These are phyloP conservation scores for Leptinotarsa lineolata DNA, from an alignment of 1,140 invertebrate species.

Conservation along the genomic window DNA sequence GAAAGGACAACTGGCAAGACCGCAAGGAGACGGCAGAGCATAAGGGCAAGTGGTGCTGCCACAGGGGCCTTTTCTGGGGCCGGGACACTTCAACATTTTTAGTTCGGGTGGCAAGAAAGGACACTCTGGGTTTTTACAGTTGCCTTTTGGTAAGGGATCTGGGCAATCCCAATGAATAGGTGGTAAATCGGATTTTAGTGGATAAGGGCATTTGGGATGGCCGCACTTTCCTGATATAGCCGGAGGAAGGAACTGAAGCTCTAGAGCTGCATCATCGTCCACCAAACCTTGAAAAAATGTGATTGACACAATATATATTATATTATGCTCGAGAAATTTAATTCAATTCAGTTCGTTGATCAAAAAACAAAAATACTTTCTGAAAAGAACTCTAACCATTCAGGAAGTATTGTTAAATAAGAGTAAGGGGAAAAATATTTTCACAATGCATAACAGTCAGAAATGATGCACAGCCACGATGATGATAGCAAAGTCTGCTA, in stretches of 20 bases:
- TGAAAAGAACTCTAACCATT: no score
- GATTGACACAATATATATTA: background rate
- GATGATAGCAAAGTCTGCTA: no score
- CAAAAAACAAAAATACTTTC: no score
- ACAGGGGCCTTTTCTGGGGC: conserved; percentile 38
- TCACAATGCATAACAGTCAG: background rate
- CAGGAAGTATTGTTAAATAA: background rate
- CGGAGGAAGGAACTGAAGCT: conserved; percentile 41
- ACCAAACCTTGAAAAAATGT: conserved; percentile 32
- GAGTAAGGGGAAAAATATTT: background rate
- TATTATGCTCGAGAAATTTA: no score
- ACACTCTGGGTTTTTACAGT: conserved; percentile 51
- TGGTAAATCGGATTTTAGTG: conserved; percentile 32
- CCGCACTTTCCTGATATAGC: conserved; percentile 38
- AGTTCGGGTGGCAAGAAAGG: conserved; percentile 39
- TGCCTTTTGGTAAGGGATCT: conserved; percentile 51
- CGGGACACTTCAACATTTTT: conserved; percentile 30
- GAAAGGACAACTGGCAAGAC: conserved; percentile 42
- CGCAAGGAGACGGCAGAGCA: conserved; percentile 42
- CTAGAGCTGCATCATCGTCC: conserved; percentile 43
- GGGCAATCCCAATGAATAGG: conserved; percentile 56
- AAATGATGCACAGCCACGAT: no score
- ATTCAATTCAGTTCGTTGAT: no score
- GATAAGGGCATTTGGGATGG: conserved; percentile 41
- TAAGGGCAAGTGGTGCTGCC: conserved; percentile 44